Percentiles rank a stretch among this genome's conserved stretches.
Evolutionary conservation across 2,888 invertebrate species (phyloP).

Genomic region (Drosophila mimica): DNA sequence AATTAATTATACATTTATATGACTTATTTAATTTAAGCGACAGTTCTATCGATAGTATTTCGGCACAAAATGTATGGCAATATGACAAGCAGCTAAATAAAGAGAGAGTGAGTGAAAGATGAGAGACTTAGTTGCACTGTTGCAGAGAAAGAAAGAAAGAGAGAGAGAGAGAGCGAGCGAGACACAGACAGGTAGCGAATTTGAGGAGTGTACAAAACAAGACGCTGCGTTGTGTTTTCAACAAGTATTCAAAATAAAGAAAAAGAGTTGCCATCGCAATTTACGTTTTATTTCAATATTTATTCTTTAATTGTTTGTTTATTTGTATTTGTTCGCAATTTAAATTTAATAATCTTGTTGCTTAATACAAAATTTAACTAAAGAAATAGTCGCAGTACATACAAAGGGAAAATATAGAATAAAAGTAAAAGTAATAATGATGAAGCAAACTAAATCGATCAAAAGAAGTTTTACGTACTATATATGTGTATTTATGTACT

Average conservation of each 20-base stretch:
- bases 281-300: constrained; percentile 42
- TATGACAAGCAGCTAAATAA: constrained; percentile 34
- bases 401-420: constrained; percentile 42
- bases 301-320: constrained; percentile 54
- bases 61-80: constrained; percentile 6
- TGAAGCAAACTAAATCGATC: constrained; percentile 24
- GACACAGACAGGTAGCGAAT: constrained; percentile 4
- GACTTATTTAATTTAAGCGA: background rate
- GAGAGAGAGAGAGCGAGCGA: constrained; percentile 22
- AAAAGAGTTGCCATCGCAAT: constrained; percentile 43
- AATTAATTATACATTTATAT: background rate
- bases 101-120: constrained; percentile 5
- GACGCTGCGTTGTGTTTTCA: background rate
- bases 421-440: constrained; percentile 32
- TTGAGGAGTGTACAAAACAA: constrained; percentile 26
- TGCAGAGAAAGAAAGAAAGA: constrained; percentile 25
- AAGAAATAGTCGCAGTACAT: constrained; percentile 56
- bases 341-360: constrained; percentile 43
- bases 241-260: constrained; percentile 27
- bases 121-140: constrained; percentile 1
- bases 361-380: constrained; percentile 71
- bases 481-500: constrained; percentile 27
- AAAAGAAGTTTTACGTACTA: constrained; percentile 43
- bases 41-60: constrained; percentile 9
- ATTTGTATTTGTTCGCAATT: constrained; percentile 24